These are phyloP conservation scores for Palythoa grandis DNA, from an alignment of 92 coral and sea anemone genomes.

Conservation along the genomic window DNA sequence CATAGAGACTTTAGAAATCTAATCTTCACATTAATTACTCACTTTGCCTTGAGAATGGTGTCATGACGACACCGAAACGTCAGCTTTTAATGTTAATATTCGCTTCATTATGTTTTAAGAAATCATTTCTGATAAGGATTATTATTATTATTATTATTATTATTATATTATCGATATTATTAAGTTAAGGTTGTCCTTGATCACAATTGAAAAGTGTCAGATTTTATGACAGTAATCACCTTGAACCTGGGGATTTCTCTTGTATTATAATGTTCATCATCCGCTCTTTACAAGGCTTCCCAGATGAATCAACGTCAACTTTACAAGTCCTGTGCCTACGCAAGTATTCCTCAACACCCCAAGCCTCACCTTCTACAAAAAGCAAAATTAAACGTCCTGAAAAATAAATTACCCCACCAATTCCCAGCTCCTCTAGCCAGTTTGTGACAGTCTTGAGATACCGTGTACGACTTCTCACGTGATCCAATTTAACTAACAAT, in stretches of 20 bases:
- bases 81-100: too few relatives aligned
- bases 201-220: not conserved
- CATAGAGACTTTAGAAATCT: too few relatives aligned
- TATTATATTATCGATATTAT: too few relatives aligned
- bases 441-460: conserved; percentile 72
- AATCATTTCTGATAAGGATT: too few relatives aligned
- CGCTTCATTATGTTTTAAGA: too few relatives aligned
- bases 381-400: conserved; percentile 67
- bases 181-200: too few relatives aligned
- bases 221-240: not conserved
- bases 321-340: conserved; percentile 71
- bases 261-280: conserved; percentile 82
- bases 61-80: too few relatives aligned
- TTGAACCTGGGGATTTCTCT: conserved; percentile 26
- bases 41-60: too few relatives aligned
- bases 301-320: conserved; percentile 87
- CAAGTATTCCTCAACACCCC: conserved; percentile 68
- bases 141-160: too few relatives aligned
- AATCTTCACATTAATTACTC: too few relatives aligned
- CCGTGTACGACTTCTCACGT: conserved; percentile 80
- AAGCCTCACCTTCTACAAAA: conserved; percentile 66
- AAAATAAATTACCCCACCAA: conserved; percentile 67
- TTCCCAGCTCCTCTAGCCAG: conserved; percentile 75
- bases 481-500: conserved; percentile 77
- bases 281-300: conserved; percentile 91